Evolutionary conservation across 2,888 invertebrate genomes (phyloP).

Genomic region (Tiliacea aurago): DNA sequence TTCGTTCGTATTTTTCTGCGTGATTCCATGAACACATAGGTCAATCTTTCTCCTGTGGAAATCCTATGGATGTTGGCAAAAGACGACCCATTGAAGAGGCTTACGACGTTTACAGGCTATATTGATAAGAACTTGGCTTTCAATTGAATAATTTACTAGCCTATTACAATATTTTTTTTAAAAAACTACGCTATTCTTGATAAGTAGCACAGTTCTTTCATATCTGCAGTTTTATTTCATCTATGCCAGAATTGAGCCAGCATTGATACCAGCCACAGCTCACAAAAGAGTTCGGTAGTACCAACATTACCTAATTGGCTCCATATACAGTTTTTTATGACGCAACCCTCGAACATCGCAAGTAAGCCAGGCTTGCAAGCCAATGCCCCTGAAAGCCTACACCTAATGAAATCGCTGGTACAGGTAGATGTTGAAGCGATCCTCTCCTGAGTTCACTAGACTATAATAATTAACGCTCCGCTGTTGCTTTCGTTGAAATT

Average conservation of each 20-base stretch:
- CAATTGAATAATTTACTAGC: background rate
- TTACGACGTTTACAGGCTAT: background rate
- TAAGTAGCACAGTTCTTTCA: background rate
- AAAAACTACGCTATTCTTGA: no score
- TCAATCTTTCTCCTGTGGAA: background rate
- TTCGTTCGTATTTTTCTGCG: background rate
- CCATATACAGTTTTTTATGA: constrained; percentile 32
- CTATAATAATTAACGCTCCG: constrained; percentile 85
- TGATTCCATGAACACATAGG: background rate
- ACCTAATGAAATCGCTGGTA: constrained; percentile 61
- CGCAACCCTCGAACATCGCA: constrained; percentile 35
- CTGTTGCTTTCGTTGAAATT: constrained; percentile 69
- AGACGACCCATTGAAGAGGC: background rate
- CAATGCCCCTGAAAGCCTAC: constrained; percentile 53
- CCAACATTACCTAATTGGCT: constrained; percentile 41
- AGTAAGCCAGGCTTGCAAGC: constrained; percentile 30
- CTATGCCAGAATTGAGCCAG: background rate
- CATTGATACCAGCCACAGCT: constrained; percentile 6
- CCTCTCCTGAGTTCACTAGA: constrained; percentile 84
- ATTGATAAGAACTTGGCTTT: background rate
- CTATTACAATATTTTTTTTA: background rate
- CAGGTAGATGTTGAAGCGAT: constrained; percentile 62
- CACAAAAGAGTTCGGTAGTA: constrained; percentile 8
- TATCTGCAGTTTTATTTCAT: background rate
- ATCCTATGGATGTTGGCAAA: background rate